phyloP scores from a whole-genome alignment of 2,888 invertebrate genomes.

The Amphipoea lucens region DNA sequence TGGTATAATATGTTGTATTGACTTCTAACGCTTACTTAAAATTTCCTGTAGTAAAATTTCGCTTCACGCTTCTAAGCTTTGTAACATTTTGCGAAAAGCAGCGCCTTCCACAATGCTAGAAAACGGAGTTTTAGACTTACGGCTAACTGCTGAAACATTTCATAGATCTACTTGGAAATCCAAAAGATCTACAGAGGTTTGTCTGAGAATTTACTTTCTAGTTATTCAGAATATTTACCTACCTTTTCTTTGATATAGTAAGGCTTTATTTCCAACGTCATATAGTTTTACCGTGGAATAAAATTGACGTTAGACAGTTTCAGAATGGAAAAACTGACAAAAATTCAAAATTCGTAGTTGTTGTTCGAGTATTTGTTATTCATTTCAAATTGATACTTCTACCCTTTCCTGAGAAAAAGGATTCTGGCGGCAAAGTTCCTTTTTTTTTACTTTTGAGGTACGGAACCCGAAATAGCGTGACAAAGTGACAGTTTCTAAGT shows the following conservation, averaged over 20 bases:
- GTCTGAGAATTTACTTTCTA: not conserved
- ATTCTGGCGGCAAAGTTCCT: too few relatives aligned
- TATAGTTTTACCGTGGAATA: not conserved
- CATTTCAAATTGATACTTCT: too few relatives aligned
- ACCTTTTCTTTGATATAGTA: not conserved
- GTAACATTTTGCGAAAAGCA: not conserved
- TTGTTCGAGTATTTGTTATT: too few relatives aligned
- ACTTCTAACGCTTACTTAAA: not conserved
- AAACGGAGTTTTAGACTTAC: not conserved
- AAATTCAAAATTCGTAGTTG: not conserved
- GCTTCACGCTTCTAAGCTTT: not conserved
- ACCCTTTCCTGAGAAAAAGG: too few relatives aligned
- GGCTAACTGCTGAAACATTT: not conserved
- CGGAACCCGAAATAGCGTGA: too few relatives aligned
- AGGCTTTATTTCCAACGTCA: not conserved
- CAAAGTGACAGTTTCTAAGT: too few relatives aligned
- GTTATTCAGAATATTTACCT: not conserved
- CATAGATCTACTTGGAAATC: not conserved
- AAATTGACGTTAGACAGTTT: not conserved
- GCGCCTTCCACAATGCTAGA: too few relatives aligned
- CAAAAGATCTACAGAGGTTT: not conserved
- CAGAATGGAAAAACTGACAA: not conserved
- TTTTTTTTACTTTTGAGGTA: too few relatives aligned
- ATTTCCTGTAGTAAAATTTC: slow-evolving; percentile 2
- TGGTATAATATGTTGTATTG: slow-evolving; percentile 16